Evolutionary conservation across 1,140 invertebrate species (phyloP).

Genomic region (Panagrolaimus sp.): DNA sequence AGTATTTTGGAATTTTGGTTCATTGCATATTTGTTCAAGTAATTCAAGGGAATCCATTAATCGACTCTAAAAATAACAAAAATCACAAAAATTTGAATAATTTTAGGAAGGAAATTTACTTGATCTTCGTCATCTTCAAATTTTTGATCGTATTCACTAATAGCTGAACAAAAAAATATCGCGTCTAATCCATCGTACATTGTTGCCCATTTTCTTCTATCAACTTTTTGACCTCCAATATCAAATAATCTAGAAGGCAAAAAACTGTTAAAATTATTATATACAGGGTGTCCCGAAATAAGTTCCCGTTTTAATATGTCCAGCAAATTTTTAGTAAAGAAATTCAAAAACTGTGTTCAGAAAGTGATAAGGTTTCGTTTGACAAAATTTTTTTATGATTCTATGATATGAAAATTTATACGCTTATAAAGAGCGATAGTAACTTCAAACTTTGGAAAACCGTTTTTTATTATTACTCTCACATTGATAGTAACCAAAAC

Average conservation of each 20-base stretch:
- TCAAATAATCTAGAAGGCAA: conserved; percentile 17
- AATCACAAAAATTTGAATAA: background rate
- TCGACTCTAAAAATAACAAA: conserved; percentile 3
- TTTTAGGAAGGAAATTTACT: conserved; percentile 7
- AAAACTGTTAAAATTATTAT: too few species aligned
- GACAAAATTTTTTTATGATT: too few species aligned
- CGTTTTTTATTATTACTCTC: too few species aligned
- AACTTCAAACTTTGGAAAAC: too few species aligned
- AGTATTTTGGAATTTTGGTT: conserved; percentile 48
- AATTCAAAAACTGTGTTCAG: too few species aligned
- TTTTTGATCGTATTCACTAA: conserved; percentile 25
- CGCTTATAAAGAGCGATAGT: too few species aligned
- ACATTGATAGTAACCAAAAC: too few species aligned
- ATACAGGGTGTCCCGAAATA: too few species aligned
- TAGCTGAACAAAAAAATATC: conserved; percentile 20
- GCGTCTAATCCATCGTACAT: conserved; percentile 22
- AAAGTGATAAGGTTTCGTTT: too few species aligned
- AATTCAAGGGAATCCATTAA: conserved; percentile 21
- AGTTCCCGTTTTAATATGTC: too few species aligned
- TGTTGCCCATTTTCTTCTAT: conserved; percentile 20
- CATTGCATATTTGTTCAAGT: conserved; percentile 10
- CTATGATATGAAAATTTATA: too few species aligned
- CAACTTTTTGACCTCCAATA: conserved; percentile 16
- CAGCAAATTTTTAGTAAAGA: too few species aligned
- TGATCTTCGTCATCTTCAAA: conserved; percentile 18